These are phyloP conservation scores for Aradus depressus DNA, from an alignment of 2,888 invertebrate species.

Conservation along the genomic window DNA sequence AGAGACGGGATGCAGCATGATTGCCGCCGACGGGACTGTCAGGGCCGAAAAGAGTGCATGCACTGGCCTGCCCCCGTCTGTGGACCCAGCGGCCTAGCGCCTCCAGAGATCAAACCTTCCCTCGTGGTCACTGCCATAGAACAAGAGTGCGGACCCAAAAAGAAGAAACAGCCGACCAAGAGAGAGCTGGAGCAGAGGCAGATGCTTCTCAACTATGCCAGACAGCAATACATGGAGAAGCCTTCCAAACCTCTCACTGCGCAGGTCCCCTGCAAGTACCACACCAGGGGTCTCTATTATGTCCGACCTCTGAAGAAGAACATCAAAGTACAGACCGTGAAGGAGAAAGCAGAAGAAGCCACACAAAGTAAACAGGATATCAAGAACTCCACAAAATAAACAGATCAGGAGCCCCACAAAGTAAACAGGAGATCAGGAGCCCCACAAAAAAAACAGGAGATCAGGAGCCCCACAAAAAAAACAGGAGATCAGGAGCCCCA, in stretches of 20 bases:
- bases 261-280: conserved; percentile 5
- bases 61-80: conserved; percentile 15
- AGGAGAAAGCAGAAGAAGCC: no score
- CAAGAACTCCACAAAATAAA: no score
- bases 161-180: neutral
- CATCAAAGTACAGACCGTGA: conserved; percentile 11
- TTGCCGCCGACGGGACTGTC: conserved; percentile 5
- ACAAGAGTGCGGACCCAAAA: conserved; percentile 24
- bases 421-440: no score
- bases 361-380: no score
- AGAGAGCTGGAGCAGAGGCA: conserved; percentile 4
- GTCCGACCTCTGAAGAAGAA: neutral
- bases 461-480: no score
- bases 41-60: conserved; percentile 9
- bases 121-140: conserved; percentile 28
- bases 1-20: conserved; percentile 18
- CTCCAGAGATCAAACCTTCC: neutral
- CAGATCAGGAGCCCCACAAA: no score
- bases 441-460: no score
- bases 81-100: conserved; percentile 11
- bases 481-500: no score
- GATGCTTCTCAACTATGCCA: conserved; percentile 11
- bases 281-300: conserved; percentile 1
- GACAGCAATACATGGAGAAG: neutral
- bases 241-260: neutral